Percentiles rank a stretch among this genome's conserved stretches.
phyloP scores from a whole-genome alignment of 1,140 invertebrate genomes.

The Lasioglossum baleicum region DNA sequence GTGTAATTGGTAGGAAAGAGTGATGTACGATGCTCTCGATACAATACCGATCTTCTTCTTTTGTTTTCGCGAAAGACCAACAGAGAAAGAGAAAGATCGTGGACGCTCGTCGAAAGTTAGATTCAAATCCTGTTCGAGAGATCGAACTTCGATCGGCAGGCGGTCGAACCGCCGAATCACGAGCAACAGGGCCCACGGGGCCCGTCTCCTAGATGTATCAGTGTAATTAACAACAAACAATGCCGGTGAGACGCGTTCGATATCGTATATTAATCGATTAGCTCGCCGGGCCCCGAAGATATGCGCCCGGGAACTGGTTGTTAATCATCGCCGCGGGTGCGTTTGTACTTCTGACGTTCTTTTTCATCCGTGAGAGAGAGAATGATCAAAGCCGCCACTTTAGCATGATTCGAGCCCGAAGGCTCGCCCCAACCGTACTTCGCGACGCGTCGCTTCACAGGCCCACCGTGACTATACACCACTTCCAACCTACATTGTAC shows the following conservation, averaged over 20 bases:
- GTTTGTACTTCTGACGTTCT: conserved; percentile 57
- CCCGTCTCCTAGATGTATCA: conserved; percentile 58
- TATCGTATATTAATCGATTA: conserved; percentile 67
- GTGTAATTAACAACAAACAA: conserved; percentile 69
- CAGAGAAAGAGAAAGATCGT: not conserved
- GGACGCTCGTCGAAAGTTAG: conserved; percentile 50
- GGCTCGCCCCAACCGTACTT: conserved; percentile 46
- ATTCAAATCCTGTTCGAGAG: conserved; percentile 48
- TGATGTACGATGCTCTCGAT: conserved; percentile 30
- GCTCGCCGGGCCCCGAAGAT: conserved; percentile 48
- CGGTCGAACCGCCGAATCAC: conserved; percentile 57
- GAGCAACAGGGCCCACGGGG: conserved; percentile 7
- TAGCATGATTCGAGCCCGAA: conserved; percentile 42
- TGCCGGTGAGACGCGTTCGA: conserved; percentile 53
- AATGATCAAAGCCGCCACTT: conserved; percentile 7
- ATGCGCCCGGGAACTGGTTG: conserved; percentile 43
- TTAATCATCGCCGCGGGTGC: conserved; percentile 62
- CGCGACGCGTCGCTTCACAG: conserved; percentile 46
- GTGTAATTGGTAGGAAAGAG: conserved; percentile 3
- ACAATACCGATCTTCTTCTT: not conserved
- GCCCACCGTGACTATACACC: conserved; percentile 34
- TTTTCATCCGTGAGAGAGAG: conserved; percentile 41
- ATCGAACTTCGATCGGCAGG: conserved; percentile 38
- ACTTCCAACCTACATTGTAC: not conserved
- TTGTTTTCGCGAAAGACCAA: not conserved